Percentiles rank a stretch among this genome's conserved stretches.
Evolutionary conservation across 2,113 vertebrate genomes (phyloP).

Genomic region (Sclerurus mexicanus): DNA sequence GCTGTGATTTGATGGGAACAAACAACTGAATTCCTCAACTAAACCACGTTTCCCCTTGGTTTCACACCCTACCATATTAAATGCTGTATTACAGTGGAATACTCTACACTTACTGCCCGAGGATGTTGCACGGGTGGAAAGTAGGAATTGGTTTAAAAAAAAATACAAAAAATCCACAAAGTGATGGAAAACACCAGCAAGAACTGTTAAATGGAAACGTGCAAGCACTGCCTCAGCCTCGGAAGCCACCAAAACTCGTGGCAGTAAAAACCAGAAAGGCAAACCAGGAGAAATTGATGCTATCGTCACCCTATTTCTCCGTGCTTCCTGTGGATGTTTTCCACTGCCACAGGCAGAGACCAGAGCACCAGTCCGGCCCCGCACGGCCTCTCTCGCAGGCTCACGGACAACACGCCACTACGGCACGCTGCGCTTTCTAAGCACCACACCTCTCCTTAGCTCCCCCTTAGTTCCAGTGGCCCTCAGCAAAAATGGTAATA

Average conservation of each 20-base stretch:
- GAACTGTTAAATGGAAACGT: neutral
- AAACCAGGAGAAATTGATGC: neutral
- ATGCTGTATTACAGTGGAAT: neutral
- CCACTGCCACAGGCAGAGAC: neutral
- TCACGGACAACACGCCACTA: fast-evolving
- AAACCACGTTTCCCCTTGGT: neutral
- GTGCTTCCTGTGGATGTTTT: neutral
- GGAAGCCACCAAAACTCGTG: fast-evolving
- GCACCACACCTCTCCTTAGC: neutral
- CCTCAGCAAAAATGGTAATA: neutral
- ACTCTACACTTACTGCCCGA: fast-evolving
- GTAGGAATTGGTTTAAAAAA: neutral
- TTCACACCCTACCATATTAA: neutral
- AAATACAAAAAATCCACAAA: neutral
- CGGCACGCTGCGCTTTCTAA: fast-evolving
- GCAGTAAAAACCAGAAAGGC: neutral
- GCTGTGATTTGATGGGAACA: neutral
- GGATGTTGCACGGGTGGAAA: neutral
- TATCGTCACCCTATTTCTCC: neutral
- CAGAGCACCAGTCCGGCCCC: neutral
- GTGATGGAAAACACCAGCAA: neutral
- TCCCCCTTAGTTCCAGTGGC: neutral
- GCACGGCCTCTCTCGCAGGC: neutral
- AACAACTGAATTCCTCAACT: neutral
- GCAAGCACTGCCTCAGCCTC: neutral